phyloP scores from a whole-genome alignment of 2,113 vertebrate genomes.

The Diadophis punctatus region DNA sequence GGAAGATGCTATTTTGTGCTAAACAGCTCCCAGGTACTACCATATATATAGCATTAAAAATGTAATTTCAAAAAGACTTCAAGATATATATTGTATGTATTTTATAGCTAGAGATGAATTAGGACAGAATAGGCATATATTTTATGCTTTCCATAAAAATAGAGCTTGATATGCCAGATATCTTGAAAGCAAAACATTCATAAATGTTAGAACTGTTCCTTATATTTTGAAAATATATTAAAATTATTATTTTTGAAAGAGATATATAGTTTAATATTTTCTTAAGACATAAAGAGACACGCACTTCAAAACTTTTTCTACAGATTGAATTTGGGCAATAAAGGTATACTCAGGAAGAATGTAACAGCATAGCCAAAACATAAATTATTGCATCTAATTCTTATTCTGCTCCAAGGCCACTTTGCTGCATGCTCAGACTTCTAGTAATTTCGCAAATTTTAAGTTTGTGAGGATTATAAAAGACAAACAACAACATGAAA shows the following conservation, averaged over 20 bases:
- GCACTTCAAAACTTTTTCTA: background rate
- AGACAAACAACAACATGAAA: background rate
- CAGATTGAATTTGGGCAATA: background rate
- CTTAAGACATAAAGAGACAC: background rate
- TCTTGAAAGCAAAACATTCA: background rate
- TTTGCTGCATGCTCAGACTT: background rate
- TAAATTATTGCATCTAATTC: background rate
- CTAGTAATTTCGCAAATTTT: background rate
- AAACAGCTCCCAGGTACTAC: background rate
- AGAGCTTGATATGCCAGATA: background rate
- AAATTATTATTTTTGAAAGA: background rate
- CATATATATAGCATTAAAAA: background rate
- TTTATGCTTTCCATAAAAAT: background rate
- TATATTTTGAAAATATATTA: background rate
- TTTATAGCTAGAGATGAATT: background rate
- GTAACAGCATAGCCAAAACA: background rate
- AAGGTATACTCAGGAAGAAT: background rate
- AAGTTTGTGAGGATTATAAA: background rate
- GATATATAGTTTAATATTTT: background rate
- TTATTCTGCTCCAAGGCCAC: background rate
- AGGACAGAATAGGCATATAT: background rate
- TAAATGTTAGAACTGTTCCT: background rate
- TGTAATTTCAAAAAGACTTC: background rate
- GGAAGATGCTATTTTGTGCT: background rate
- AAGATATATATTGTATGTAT: background rate